Evolutionary conservation across 2,797 vertebrate species (phyloP).

Genomic region (Sebastiscus tertius): DNA sequence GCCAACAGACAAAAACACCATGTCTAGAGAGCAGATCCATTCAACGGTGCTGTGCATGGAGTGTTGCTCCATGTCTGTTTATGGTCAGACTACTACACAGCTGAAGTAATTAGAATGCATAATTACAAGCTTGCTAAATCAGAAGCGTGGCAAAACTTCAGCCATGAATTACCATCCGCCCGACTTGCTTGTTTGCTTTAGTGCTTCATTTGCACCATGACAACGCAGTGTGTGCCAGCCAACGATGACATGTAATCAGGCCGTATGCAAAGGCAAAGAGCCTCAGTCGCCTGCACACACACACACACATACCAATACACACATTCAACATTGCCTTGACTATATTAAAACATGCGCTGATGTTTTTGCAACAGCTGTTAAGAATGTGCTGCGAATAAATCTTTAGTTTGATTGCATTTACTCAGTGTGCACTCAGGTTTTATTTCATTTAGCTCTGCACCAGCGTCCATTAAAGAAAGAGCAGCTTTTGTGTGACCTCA

Average conservation of each 20-base stretch:
- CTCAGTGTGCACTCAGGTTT: constrained; percentile 24
- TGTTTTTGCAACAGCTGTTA: constrained; percentile 46
- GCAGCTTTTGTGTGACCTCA: constrained; percentile 55
- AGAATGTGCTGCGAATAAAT: constrained; percentile 32
- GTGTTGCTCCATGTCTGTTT: constrained; percentile 2
- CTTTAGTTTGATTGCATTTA: constrained; percentile 30
- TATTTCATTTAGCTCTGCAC: constrained; percentile 16
- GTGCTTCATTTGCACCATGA: constrained; percentile 30
- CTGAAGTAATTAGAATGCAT: constrained; percentile 48
- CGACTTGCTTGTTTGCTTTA: constrained; percentile 32
- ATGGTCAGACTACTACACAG: constrained; percentile 12
- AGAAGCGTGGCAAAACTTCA: constrained; percentile 31
- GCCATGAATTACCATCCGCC: constrained; percentile 44
- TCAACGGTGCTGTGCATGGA: constrained; percentile 5
- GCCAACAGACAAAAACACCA: background rate
- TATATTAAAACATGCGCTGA: constrained; percentile 4
- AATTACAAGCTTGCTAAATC: constrained; percentile 49
- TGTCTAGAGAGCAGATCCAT: background rate
- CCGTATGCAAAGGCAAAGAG: constrained; percentile 1
- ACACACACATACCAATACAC: background rate
- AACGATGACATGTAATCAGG: constrained; percentile 19
- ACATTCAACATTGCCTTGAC: background rate
- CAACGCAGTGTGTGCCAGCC: background rate
- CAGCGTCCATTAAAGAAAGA: constrained; percentile 17
- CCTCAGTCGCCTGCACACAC: background rate